Base-by-base conservation (phyloP, 2,113 vertebrate species). In the Platanista minor region DNA sequence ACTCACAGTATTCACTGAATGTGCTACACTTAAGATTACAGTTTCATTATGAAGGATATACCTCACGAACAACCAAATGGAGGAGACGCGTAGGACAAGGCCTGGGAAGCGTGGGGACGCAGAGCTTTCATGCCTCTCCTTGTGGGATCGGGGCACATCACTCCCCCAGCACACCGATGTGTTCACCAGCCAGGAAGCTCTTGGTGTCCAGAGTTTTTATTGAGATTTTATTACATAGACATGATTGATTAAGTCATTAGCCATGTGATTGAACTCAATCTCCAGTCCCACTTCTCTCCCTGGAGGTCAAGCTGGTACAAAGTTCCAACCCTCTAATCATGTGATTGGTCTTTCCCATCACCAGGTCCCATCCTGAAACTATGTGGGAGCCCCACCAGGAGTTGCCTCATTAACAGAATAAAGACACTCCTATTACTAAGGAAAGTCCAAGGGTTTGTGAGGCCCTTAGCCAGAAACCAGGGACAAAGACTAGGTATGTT, bases 101-200 rank as follows among this genome's bases (percentile, higher is more conserved):
- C 41, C 39, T 33, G 2, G 21, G 25, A n/a, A 4, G 1, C 3
- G 1, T n/a, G 2, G 6, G 2, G 54, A 13, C 8, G 0, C 12
- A 72, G 75, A 29, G 13, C 4, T 75, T 59, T 29, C 25, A 0
- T 36, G 6, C 29, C 13, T 18, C 6, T 9, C 0, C 46, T 59
- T 15, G 15, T 61, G 18, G 7, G n/a, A 23, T 27, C n/a, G 64
- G 14, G 12, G 33, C 6, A 29, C 29, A 21, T 85, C 29, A 57
- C 0, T 59, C 9, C 54, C 46, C 54, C 7, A 81, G 8, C 9
- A 43, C 6, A 27, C 15, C 29, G 5, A 2, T 87, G 33, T 33
- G 23, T 78, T 87, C 36, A 71, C 14, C 67, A 49, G 9, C 6
- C 12, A n/a, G 52, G 36, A 95, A 87, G 25, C 6, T 62, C 46